Evolutionary conservation across 2,888 invertebrate species (phyloP), one percentile per base, ranked within the genome.

Genomic region (Archips xylosteana): DNA sequence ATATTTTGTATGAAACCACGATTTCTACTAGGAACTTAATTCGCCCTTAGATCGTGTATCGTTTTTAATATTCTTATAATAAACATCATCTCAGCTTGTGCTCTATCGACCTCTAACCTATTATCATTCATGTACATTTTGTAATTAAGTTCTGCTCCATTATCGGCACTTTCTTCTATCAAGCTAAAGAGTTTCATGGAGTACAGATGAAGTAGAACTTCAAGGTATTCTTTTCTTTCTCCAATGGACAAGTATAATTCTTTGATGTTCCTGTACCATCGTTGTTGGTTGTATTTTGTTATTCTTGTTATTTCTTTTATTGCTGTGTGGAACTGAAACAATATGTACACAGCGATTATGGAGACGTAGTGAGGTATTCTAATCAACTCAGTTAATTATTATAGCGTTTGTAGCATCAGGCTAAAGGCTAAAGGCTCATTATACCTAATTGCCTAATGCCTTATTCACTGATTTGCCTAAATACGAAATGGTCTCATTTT

Each of bases 211-310:
- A 92, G 75, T 0, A 92, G 36, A 0, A 92, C 12, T 76, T 84
- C 82, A 0, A 89, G 71, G 0, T 85, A 51, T 3, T 82, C 75
- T n/a, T 84, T 85, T 2, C 78, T 80, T 0, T 77, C 75, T 0
- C 81, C 76, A 0, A 77, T 68, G 4, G 76, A 76, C 1, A 92
- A 42, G 65, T 88, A 90, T 0, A 90, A 49, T 0, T 85, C 79
- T 75, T 88, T 88, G 0, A 92, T 66, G 34, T 90, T 89, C 6
- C 78, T 15, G 10, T 81, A 89, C 92, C 91, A 92, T 0, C 77
- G 79, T 68, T 91, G 92, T 0, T 82, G 79, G 1, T 78, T 83
- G 71, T 82, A 89, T 36, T 78, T 85, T 0, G 90, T 90, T 23
- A 89, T 77, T 9, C 76, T 70, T 0, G 91, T 83, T 72, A 92